Percentiles rank a stretch among this genome's conserved stretches.
phyloP scores from a whole-genome alignment of 2,797 vertebrate genomes.

The Atherinosoma microstoma region DNA sequence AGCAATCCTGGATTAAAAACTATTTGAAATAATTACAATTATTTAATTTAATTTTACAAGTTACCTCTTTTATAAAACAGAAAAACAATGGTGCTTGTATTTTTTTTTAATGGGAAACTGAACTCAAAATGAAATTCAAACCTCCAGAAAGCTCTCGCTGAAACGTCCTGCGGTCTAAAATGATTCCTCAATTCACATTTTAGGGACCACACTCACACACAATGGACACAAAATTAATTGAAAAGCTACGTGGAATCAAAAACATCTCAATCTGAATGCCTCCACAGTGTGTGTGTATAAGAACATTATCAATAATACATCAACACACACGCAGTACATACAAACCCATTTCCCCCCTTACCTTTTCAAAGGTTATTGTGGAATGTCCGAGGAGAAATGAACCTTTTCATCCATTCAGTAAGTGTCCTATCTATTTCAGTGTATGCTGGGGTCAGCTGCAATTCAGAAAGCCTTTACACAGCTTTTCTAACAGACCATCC shows the following conservation, averaged over 20 bases:
- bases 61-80: background rate
- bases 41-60: no score
- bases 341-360: background rate
- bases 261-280: background rate
- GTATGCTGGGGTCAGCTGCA: slow-evolving; percentile 45
- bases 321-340: background rate
- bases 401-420: slow-evolving; percentile 49
- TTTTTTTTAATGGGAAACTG: slow-evolving; percentile 6
- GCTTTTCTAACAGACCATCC: slow-evolving; percentile 36
- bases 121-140: slow-evolving; percentile 1
- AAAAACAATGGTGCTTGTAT: background rate
- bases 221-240: slow-evolving; percentile 6
- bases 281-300: background rate
- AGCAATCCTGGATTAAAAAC: background rate
- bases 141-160: slow-evolving; percentile 9
- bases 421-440: slow-evolving; percentile 37
- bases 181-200: background rate
- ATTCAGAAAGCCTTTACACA: slow-evolving; percentile 59
- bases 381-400: slow-evolving; percentile 51
- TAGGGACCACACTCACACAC: background rate
- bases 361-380: slow-evolving; percentile 51
- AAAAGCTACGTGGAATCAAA: slow-evolving; percentile 22
- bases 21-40: background rate
- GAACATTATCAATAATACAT: slow-evolving; percentile 38
- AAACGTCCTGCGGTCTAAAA: slow-evolving; percentile 2